Conservation (phyloP, 2,888 invertebrate genomes). For the Xylota sylvarum region DNA sequence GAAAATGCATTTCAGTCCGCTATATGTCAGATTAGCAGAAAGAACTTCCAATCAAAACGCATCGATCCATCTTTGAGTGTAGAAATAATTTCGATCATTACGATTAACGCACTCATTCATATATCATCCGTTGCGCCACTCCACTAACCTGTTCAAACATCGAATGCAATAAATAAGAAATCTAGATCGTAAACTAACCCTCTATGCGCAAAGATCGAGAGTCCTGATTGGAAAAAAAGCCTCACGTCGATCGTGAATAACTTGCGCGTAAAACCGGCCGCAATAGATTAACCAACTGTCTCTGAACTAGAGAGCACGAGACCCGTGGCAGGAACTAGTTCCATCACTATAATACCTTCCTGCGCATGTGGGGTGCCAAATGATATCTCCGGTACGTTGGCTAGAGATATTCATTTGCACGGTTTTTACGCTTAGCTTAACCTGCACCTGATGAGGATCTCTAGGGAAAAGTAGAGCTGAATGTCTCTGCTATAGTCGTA, state of each 20-base stretch:
- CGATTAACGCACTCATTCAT: constrained; percentile 68
- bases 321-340: constrained; percentile 70
- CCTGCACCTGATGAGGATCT: constrained; percentile 56
- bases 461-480: constrained; percentile 18
- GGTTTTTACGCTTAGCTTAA: constrained; percentile 40
- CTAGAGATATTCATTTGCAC: constrained; percentile 65
- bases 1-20: no score
- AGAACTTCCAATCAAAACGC: constrained; percentile 22
- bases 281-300: constrained; percentile 38
- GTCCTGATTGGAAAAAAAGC: constrained; percentile 60
- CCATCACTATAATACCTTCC: constrained; percentile 24
- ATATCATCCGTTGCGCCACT: constrained; percentile 51
- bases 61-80: constrained; percentile 38
- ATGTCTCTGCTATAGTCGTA: constrained; percentile 11
- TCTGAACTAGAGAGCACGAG: constrained; percentile 16
- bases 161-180: constrained; percentile 53
- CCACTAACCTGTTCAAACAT: constrained; percentile 52
- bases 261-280: constrained; percentile 67
- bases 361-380: constrained; percentile 61
- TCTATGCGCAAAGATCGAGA: constrained; percentile 66
- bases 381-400: constrained; percentile 51
- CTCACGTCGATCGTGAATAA: constrained; percentile 37
- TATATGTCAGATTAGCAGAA: background rate
- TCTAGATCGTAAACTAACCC: constrained; percentile 67
- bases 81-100: constrained; percentile 62